Conservation (phyloP, 2,113 vertebrate genomes). For the Oenanthe oenanthe region DNA sequence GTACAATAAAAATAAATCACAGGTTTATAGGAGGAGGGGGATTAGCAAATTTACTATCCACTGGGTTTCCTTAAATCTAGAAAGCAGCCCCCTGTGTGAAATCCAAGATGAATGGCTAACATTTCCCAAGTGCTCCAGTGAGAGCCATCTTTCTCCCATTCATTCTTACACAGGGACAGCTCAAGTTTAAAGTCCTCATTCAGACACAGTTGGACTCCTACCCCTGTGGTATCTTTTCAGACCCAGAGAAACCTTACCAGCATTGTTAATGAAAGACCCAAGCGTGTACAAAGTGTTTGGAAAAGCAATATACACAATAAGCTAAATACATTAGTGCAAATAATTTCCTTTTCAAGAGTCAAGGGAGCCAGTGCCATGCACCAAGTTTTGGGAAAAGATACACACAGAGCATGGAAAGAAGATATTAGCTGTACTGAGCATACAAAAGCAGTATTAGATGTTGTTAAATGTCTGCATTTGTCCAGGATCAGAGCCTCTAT, state of each 20-base stretch:
- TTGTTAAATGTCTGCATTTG: not conserved
- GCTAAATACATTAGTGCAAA: not conserved
- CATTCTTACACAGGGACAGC: conserved; percentile 28
- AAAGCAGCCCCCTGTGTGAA: conserved; percentile 42
- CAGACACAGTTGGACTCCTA: conserved; percentile 12
- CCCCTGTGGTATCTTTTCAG: conserved; percentile 9
- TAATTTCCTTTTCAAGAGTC: not conserved
- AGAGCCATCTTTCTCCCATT: conserved; percentile 46
- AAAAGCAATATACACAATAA: not conserved
- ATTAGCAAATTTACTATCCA: conserved; percentile 44
- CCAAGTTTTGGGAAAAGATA: not conserved
- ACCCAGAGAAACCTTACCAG: conserved; percentile 6
- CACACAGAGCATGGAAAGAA: not conserved
- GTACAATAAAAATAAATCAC: not conserved
- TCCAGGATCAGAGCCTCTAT: not conserved
- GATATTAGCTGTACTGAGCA: not conserved
- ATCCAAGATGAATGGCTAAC: conserved; percentile 43
- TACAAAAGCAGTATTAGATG: not conserved
- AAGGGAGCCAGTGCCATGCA: not conserved
- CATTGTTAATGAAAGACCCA: not conserved
- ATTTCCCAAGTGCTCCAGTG: conserved; percentile 40
- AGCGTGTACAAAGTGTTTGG: not conserved
- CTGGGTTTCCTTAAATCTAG: conserved; percentile 35
- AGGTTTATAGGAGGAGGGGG: not conserved
- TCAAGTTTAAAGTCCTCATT: conserved; percentile 41